phyloP scores from a whole-genome alignment of 2,113 vertebrate genomes.

The Anolis sagrei region DNA sequence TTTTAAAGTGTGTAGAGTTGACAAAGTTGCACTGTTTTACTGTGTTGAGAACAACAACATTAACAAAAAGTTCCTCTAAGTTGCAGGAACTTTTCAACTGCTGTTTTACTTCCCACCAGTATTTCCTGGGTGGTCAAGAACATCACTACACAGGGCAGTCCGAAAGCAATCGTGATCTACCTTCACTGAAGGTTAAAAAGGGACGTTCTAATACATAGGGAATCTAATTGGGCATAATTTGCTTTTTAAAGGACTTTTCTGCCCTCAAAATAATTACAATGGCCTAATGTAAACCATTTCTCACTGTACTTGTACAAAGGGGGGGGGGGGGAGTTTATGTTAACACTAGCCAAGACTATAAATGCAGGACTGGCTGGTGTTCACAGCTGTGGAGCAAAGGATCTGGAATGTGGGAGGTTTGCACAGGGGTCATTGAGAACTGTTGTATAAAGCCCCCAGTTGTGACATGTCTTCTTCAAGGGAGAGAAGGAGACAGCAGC shows the following conservation, averaged over 20 bases:
- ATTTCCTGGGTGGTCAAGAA: no score
- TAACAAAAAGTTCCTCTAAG: no score
- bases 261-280: conserved; percentile 14
- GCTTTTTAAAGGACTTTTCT: not conserved
- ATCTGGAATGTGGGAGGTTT: conserved; percentile 68
- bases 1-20: no score
- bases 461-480: conserved; percentile 65
- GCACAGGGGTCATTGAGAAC: conserved; percentile 47
- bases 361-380: conserved; percentile 64
- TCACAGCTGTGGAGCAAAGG: conserved; percentile 65
- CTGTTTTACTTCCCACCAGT: no score
- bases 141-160: no score
- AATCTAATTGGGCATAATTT: not conserved
- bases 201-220: not conserved
- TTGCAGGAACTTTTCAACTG: no score
- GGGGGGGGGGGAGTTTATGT: conserved; percentile 22
- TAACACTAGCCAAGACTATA: conserved; percentile 47
- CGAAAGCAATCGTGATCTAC: not conserved
- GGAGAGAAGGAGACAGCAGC: not conserved
- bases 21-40: no score
- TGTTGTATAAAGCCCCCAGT: not conserved
- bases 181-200: not conserved
- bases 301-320: conserved; percentile 29
- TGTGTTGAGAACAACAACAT: no score
- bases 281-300: not conserved